Base-by-base conservation (phyloP, 1,140 invertebrate species). In the Eubasilissa regina region DNA sequence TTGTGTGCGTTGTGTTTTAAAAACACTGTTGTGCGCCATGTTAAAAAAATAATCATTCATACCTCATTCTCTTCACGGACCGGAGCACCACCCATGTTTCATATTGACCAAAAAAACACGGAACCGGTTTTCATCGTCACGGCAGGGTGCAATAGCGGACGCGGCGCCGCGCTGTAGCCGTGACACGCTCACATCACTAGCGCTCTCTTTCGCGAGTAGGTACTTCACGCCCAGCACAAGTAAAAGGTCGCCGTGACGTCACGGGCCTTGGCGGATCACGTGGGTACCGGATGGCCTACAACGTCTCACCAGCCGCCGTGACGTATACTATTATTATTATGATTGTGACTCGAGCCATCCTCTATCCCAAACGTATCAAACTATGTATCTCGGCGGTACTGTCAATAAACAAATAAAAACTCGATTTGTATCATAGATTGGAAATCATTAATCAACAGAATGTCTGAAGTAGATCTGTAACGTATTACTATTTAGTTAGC, bases 121-220 rank as follows among this genome's bases (percentile, higher is more conserved):
- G 13, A 73, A 73, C 68, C 68, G 68, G 68, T 73, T 73, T 73
- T 73, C 19, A n/a, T n/a, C 68, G 51, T 73, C 68, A 73, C 47
- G 51, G 19, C 68, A 68, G 64, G 44, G 64, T 68, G 68, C 68
- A 53, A 73, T 73, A 21, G 19, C 47, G 48, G 47, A 53, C 25
- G 11, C 17, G 47, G 47, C 68, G 25, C 47, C 47, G 25, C 25
- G 25, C 25, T 35, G 6, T 21, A 55, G 48, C 64, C 64, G 64
- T 45, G 64, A 68, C 64, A 68, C 44, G 64, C 64, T 68, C 64
- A 17, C 44, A 45, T 68, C 21, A 68, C 44, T 47, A 45, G 43
- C 68, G 68, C 48, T 73, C 68, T 73, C 68, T 55, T 73, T 73
- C 51, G 48, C 47, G 7, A 47, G 66, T 70, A 35, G 11, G 13